A percentile compares a stretch with the other conserved stretches of the same genome.
These are phyloP conservation scores for Hydrozoanthus gracilis DNA, from an alignment of 92 coral and sea anemone species.

Conservation along the genomic window DNA sequence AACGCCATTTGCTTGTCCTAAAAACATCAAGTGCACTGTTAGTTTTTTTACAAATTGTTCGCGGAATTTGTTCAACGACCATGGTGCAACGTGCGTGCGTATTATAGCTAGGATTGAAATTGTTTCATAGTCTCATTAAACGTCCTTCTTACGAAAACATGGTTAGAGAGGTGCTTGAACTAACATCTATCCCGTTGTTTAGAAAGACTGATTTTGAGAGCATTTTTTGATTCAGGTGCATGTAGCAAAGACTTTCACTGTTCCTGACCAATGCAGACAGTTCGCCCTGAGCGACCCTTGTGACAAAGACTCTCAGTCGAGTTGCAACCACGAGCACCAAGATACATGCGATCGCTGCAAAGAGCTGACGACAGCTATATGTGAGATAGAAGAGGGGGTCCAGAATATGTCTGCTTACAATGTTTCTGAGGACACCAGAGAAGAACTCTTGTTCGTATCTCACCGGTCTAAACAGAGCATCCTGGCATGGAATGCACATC, in stretches of 20 bases:
- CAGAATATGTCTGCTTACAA: slow-evolving; percentile 51
- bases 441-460: slow-evolving; percentile 46
- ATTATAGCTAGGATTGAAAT: slow-evolving; percentile 35
- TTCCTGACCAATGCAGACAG: slow-evolving; percentile 71
- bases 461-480: slow-evolving; percentile 52
- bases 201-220: slow-evolving; percentile 48
- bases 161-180: slow-evolving; percentile 41
- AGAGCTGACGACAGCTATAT: slow-evolving; percentile 38
- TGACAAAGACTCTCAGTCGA: slow-evolving; percentile 57
- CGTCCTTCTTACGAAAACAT: slow-evolving; percentile 31
- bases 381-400: slow-evolving; percentile 56
- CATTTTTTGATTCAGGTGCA: slow-evolving; percentile 65
- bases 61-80: slow-evolving; percentile 15
- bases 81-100: slow-evolving; percentile 39
- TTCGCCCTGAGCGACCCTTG: slow-evolving; percentile 65
- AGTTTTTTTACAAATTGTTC: slow-evolving; percentile 5
- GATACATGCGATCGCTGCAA: slow-evolving; percentile 57
- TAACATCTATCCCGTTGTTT: slow-evolving; percentile 34
- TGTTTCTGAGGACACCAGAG: slow-evolving; percentile 58
- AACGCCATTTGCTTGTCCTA: slow-evolving; percentile 28
- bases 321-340: slow-evolving; percentile 59
- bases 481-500: slow-evolving; percentile 69
- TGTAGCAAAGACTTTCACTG: slow-evolving; percentile 56
- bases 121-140: slow-evolving; percentile 39
- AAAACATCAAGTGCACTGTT: slow-evolving; percentile 3